Base-by-base conservation (phyloP, 2,888 invertebrate species). In the Drosophila setosimentum region DNA sequence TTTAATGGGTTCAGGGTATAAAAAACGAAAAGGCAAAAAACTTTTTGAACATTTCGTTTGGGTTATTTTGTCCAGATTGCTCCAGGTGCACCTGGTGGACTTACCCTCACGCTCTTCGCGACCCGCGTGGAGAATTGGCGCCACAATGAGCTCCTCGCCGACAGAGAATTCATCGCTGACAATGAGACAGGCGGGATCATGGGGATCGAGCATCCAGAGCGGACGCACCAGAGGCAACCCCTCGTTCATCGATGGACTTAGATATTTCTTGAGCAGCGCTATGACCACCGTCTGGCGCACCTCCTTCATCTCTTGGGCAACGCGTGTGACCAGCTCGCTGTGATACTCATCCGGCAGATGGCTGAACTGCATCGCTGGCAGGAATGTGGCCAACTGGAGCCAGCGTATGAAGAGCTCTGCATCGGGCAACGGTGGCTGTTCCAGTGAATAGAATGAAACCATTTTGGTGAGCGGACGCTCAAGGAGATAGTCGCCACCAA, bases 281-380 rank as follows among this genome's bases (percentile, higher is more conserved):
- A 96, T 96, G 1, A 97, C 97, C 78, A 95, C 94, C 91, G 96
- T 96, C 84, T 96, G 96, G 24, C 98, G 94, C n/a, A 97, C 93
- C 3, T 94, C 93, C 0, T 97, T 96, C 87, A 97, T 94, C 89
- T 94, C 95, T 90, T 96, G 96, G 0, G 97, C 97, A 92, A 97
- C 95, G 67, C 97, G 96, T 16, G 97, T 93, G 0, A 97, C 96
- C 53, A 94, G 94, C 50, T 96, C 96, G 87, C 97, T 96, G 33
- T 96, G 97, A 89, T 98, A 98, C 91, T 97, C 96, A 91, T 97
- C 97, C 0, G 99, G 99, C 49, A 98, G 93, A 90, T 97, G 96
- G 0, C 97, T 97, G 85, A 98, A 98, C 91, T 98, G 96, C 93
- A 99, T 96, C 0, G 98, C 97, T 0, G 99, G 98, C 83, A 99